Conservation (phyloP, 2,113 vertebrate species). For the Stercorarius parasiticus region DNA sequence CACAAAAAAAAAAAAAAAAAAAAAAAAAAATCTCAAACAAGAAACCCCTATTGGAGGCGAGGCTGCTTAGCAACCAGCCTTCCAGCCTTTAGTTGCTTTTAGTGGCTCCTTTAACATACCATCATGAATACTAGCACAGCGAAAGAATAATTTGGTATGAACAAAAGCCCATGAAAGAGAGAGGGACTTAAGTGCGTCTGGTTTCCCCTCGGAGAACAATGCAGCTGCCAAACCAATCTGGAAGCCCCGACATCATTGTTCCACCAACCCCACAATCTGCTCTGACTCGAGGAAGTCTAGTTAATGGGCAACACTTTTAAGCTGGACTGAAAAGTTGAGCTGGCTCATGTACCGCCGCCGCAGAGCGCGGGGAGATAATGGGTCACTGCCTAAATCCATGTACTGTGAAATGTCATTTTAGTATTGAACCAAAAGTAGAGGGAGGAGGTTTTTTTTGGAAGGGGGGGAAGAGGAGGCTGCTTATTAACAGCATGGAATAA, state of each 20-base stretch:
- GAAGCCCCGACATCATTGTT: slow-evolving; percentile 89
- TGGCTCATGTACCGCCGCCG: slow-evolving; percentile 58
- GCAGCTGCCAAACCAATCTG: slow-evolving; percentile 93
- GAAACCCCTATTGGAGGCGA: slow-evolving; percentile 79
- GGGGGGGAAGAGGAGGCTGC: neutral
- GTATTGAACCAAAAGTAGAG: slow-evolving; percentile 36
- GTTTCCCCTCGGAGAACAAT: slow-evolving; percentile 86
- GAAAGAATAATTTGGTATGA: slow-evolving; percentile 90
- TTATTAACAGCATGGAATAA: slow-evolving; percentile 16
- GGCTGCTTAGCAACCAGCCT: slow-evolving; percentile 87
- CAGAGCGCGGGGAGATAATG: slow-evolving; percentile 70
- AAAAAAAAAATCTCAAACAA: slow-evolving; percentile 71
- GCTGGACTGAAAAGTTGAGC: slow-evolving; percentile 75
- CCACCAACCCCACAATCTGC: slow-evolving; percentile 77
- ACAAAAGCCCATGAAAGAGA: slow-evolving; percentile 85
- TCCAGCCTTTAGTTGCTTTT: slow-evolving; percentile 85
- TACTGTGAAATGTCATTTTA: slow-evolving; percentile 71
- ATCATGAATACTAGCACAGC: slow-evolving; percentile 88
- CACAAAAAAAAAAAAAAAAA: neutral
- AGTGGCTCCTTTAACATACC: slow-evolving; percentile 88
- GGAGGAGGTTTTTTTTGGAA: neutral
- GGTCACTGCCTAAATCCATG: slow-evolving; percentile 68
- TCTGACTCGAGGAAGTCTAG: slow-evolving; percentile 83
- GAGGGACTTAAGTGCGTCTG: slow-evolving; percentile 88
- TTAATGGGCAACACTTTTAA: slow-evolving; percentile 80